phyloP scores from a whole-genome alignment of 2,113 vertebrate genomes.

The Murina feae region DNA sequence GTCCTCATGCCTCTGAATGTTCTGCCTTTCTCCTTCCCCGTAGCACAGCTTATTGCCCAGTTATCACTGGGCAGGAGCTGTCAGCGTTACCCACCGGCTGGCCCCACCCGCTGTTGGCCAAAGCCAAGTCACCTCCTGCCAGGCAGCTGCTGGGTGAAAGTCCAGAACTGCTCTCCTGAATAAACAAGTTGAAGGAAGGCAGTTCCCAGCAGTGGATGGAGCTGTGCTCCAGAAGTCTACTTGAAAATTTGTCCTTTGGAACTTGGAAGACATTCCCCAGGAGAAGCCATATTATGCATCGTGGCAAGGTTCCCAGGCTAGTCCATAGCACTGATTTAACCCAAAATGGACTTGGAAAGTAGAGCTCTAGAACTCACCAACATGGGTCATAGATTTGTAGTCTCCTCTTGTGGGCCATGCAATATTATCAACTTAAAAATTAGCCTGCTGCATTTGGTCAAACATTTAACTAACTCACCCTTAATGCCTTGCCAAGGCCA shows the following conservation, averaged over 20 bases:
- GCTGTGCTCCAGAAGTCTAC: constrained; percentile 55
- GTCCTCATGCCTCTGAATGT: not conserved
- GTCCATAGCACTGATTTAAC: not conserved
- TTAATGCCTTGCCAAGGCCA: too few species aligned
- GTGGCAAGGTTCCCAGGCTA: constrained; percentile 44
- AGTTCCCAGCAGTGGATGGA: constrained; percentile 65
- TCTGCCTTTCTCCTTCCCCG: not conserved
- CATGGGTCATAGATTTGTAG: not conserved
- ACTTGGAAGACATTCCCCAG: constrained; percentile 46
- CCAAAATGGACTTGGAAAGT: not conserved
- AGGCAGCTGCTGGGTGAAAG: constrained; percentile 71
- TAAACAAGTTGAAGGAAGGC: constrained; percentile 68
- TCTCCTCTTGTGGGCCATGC: not conserved
- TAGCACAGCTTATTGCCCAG: not conserved
- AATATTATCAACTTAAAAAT: too few species aligned
- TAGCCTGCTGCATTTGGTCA: too few species aligned
- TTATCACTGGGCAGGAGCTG: constrained; percentile 15
- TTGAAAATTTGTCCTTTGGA: constrained; percentile 64
- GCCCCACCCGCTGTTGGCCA: constrained; percentile 48
- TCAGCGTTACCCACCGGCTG: not conserved
- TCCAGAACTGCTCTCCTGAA: constrained; percentile 65
- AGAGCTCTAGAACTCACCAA: not conserved
- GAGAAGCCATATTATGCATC: not conserved
- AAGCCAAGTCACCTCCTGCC: constrained; percentile 56
- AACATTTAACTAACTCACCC: too few species aligned